phyloP scores from a whole-genome alignment of 2,113 vertebrate species.

The Sylvia atricapilla region DNA sequence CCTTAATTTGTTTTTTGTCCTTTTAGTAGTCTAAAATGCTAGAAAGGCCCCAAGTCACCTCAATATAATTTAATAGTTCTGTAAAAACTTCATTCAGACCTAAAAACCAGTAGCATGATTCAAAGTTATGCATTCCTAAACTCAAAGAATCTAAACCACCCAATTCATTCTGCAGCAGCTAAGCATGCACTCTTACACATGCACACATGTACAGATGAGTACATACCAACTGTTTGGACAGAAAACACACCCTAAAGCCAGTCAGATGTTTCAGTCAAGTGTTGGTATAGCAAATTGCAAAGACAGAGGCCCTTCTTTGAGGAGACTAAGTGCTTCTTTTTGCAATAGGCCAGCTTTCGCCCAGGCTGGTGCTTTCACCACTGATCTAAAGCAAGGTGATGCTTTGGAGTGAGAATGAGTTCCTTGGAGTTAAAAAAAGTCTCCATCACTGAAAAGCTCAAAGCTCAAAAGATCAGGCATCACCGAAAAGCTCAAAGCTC shows the following conservation, averaged over 20 bases:
- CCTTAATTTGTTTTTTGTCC: neutral
- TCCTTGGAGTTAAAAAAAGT: neutral
- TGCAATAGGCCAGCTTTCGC: rapidly evolving
- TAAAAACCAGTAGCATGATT: neutral
- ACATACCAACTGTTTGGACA: neutral
- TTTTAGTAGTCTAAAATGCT: neutral
- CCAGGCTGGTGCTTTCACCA: neutral
- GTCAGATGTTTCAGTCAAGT: neutral
- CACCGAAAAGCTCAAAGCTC: neutral
- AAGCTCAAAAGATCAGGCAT: neutral
- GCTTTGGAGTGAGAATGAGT: neutral
- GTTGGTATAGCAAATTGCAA: neutral
- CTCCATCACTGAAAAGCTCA: neutral
- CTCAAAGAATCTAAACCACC: neutral
- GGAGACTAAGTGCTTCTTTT: neutral
- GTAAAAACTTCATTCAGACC: neutral
- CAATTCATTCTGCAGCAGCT: neutral
- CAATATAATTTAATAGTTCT: neutral
- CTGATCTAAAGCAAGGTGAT: neutral
- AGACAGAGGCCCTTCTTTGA: neutral
- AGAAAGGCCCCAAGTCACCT: neutral
- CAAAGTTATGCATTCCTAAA: neutral
- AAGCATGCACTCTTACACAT: rapidly evolving
- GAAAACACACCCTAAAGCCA: neutral
- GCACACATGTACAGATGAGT: neutral